phyloP scores from a whole-genome alignment of 2,113 vertebrate genomes.

The Dipodomys stephensi region DNA sequence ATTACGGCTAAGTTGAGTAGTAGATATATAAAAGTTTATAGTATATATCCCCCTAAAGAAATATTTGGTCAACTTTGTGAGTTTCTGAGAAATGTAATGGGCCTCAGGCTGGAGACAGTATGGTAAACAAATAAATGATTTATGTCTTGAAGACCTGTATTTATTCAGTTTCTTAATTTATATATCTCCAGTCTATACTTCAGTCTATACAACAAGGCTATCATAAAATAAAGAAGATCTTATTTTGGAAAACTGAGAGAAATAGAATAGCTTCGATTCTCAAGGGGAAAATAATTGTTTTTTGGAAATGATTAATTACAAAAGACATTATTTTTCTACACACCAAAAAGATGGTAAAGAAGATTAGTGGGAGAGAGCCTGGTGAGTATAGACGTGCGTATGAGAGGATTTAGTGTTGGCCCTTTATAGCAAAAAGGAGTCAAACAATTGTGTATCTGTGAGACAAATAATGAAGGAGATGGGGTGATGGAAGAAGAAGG shows the following conservation, averaged over 20 bases:
- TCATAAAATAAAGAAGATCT: background rate
- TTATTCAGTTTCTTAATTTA: background rate
- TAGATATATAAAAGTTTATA: background rate
- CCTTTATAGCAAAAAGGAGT: background rate
- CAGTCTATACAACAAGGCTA: background rate
- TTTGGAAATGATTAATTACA: conserved; percentile 24
- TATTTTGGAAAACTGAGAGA: background rate
- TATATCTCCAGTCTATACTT: background rate
- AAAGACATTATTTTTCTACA: background rate
- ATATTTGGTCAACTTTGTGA: background rate
- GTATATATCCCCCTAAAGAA: background rate
- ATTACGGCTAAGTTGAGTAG: background rate
- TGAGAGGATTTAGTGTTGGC: background rate
- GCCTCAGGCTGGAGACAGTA: background rate
- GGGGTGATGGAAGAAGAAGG: background rate
- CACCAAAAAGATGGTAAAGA: background rate
- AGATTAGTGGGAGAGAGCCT: background rate
- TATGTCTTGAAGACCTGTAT: background rate
- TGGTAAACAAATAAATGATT: background rate
- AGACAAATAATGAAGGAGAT: too few relatives aligned
- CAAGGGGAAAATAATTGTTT: background rate
- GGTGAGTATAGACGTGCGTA: background rate
- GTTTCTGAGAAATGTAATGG: background rate
- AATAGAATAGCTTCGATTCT: background rate
- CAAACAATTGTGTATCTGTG: background rate